A percentile compares a stretch with the other conserved stretches of the same genome.
phyloP scores from a whole-genome alignment of 2,888 invertebrate genomes.

The Synergus gifuensis region DNA sequence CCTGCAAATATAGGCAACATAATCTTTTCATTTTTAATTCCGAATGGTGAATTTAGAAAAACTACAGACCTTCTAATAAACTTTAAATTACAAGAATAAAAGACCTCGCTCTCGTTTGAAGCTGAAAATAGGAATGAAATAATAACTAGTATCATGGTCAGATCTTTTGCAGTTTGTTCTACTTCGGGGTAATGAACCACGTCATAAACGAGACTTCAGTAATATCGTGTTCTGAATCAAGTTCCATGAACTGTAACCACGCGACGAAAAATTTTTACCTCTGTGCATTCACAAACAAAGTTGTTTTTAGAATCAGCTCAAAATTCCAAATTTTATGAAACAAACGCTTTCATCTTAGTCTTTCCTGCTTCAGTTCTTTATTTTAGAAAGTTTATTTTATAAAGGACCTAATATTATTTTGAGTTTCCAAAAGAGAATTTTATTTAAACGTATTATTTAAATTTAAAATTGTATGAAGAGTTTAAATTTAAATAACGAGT shows the following conservation, averaged over 20 bases:
- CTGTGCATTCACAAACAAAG: too few relatives aligned
- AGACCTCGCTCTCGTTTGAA: slow-evolving; percentile 6
- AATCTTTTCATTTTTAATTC: too few relatives aligned
- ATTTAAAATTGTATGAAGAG: too few relatives aligned
- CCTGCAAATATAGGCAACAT: too few relatives aligned
- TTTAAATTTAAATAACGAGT: too few relatives aligned
- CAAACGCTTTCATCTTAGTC: too few relatives aligned
- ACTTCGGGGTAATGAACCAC: not conserved
- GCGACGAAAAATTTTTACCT: not conserved
- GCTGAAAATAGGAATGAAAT: slow-evolving; percentile 21
- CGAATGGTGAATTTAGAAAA: too few relatives aligned
- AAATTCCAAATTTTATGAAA: not conserved
- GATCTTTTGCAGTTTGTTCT: slow-evolving; percentile 14
- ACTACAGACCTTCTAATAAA: too few relatives aligned
- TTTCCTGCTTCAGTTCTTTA: too few relatives aligned
- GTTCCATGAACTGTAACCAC: not conserved
- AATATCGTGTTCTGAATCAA: slow-evolving; percentile 22
- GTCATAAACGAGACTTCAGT: slow-evolving; percentile 1
- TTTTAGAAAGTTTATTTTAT: not conserved
- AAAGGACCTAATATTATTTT: not conserved
- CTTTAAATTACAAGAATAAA: too few relatives aligned
- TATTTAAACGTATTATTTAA: too few relatives aligned
- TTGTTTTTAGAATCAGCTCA: not conserved
- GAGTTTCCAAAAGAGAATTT: too few relatives aligned
- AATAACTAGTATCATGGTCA: slow-evolving; percentile 28